phyloP scores from a whole-genome alignment of 2,888 invertebrate species.

The Calliopum simillimum region DNA sequence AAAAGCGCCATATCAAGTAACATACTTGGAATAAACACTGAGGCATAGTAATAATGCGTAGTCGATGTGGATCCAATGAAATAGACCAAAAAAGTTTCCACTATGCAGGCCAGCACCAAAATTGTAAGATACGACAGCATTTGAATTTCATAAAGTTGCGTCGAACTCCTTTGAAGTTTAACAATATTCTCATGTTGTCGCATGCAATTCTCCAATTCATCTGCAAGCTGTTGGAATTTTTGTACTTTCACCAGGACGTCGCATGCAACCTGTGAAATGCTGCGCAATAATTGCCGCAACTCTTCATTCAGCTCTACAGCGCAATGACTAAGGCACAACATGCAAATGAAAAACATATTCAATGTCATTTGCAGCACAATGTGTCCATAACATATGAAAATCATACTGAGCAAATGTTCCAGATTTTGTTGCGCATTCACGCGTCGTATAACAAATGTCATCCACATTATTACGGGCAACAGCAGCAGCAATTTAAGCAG shows the following conservation, averaged over 20 bases:
- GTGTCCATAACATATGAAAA: constrained; percentile 51
- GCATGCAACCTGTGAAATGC: constrained; percentile 18
- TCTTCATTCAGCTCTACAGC: constrained; percentile 51
- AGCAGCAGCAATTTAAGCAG: constrained; percentile 39
- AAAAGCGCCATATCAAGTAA: too few species aligned
- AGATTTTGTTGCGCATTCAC: constrained; percentile 36
- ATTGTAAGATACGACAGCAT: constrained; percentile 50
- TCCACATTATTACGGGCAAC: constrained; percentile 42
- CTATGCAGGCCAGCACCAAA: constrained; percentile 50
- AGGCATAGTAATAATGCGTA: too few species aligned
- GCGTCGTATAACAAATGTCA: constrained; percentile 41
- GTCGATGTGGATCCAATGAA: constrained; percentile 46
- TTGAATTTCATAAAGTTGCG: constrained; percentile 50
- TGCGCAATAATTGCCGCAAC: constrained; percentile 47
- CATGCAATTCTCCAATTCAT: constrained; percentile 50
- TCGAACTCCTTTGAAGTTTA: constrained; percentile 46
- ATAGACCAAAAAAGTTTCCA: constrained; percentile 57
- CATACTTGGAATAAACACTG: too few species aligned
- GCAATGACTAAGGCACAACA: constrained; percentile 50
- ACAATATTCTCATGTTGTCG: constrained; percentile 46
- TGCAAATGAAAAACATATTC: constrained; percentile 48
- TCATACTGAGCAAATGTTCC: constrained; percentile 44
- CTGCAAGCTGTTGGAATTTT: constrained; percentile 41
- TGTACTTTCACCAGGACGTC: constrained; percentile 29
- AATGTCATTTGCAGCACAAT: constrained; percentile 53